Base-by-base conservation (phyloP, 2,888 invertebrate genomes). In the Helleia helle region DNA sequence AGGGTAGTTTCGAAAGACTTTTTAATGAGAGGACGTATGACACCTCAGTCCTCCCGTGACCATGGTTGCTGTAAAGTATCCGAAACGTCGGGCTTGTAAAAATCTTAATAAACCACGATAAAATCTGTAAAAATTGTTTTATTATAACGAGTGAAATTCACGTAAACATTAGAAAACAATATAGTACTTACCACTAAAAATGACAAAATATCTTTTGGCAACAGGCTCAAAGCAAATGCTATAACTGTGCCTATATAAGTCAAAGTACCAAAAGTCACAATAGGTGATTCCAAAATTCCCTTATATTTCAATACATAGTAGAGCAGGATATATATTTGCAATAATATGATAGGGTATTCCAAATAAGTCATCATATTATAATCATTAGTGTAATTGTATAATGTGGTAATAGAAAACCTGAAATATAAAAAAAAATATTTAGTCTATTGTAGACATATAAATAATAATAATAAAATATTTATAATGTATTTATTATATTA, bases 261-360 rank as follows among this genome's bases (percentile, higher is more conserved):
- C 30, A 73, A 22, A 14, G 64, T 56, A 15, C 52, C 46, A 3
- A 76, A 4, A 2, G 73, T 56, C 0, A 76, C 66, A 0, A 62
- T 42, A 0, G 65, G 52, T 17, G 71, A 55, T 44, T 87, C 83
- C 30, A 93, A 58, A 47, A 87, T 22, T 87, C 75, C 29, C 31
- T 89, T 88, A 62, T 90, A 94, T 58, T 89, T 87, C 42, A 94
- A 71, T 2, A 91, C 91, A 40, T 90, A 87, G 59, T 87, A 91
- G 50, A 94, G 87, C 46, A 95, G 73, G 5, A 92, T 75, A 48
- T 91, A 89, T 56, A 94, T 90, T 80, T 95, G 94, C 1, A 89
- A 38, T 42, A 95, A 69, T 50, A 95, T 89, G 30, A 94, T 89
- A 0, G 94, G 93, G 68, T 95, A 95, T 62, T 95, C 95, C 86